Evolutionary conservation across 2,888 invertebrate species (phyloP).

Genomic region (Odontocolon sp.): DNA sequence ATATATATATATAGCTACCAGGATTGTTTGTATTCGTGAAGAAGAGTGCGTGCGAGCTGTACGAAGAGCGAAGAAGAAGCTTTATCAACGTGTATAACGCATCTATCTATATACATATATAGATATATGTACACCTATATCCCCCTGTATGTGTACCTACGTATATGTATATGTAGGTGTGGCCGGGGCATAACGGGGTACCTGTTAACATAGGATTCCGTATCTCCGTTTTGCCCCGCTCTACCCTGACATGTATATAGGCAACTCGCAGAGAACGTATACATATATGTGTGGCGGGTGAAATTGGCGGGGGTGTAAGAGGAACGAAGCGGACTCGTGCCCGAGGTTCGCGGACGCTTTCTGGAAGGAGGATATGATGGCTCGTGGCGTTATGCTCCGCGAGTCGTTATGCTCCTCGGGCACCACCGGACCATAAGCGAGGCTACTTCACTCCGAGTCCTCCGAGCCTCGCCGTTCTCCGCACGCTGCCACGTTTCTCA

Average conservation of each 20-base stretch:
- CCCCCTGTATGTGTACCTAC: conserved; percentile 6
- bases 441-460: conserved; percentile 73
- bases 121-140: conserved; percentile 26
- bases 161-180: conserved; percentile 11
- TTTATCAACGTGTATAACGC: conserved; percentile 12
- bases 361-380: conserved; percentile 80
- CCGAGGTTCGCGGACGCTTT: conserved; percentile 65
- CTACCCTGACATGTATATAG: too few relatives aligned
- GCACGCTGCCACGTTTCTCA: conserved; percentile 71
- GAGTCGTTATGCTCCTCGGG: conserved; percentile 79
- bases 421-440: conserved; percentile 80
- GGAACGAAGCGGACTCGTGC: conserved; percentile 60
- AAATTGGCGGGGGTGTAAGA: conserved; percentile 38
- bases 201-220: too few relatives aligned
- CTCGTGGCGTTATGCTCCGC: conserved; percentile 80
- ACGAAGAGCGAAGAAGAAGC: conserved; percentile 24
- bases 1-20: conserved; percentile 13
- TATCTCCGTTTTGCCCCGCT: too few relatives aligned
- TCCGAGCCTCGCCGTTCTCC: conserved; percentile 58
- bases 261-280: too few relatives aligned
- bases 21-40: conserved; percentile 53
- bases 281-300: conserved; percentile 34
- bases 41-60: conserved; percentile 52
- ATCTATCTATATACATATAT: too few relatives aligned
- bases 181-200: neutral